phyloP scores from a whole-genome alignment of 2,888 invertebrate species.

The Xestobium rufovillosum region DNA sequence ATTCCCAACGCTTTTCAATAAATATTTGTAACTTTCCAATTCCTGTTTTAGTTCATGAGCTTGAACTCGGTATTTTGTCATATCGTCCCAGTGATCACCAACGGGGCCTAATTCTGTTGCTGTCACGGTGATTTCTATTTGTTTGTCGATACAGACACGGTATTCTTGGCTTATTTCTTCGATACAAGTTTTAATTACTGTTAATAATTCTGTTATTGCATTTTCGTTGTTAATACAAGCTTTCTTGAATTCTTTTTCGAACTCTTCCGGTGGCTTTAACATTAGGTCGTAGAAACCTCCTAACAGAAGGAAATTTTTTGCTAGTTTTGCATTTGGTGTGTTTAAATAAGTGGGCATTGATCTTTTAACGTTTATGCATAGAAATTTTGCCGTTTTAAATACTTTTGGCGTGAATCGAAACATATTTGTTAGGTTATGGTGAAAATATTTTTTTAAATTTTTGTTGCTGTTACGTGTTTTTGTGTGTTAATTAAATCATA shows the following conservation, averaged over 20 bases:
- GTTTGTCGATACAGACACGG: slow-evolving; percentile 33
- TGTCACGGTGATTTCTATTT: slow-evolving; percentile 35
- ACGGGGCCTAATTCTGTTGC: slow-evolving; percentile 31
- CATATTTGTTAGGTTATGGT: no score
- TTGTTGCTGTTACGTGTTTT: no score
- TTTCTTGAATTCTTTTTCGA: slow-evolving; percentile 21
- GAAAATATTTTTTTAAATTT: no score
- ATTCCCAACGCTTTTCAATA: slow-evolving; percentile 34
- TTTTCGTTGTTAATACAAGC: slow-evolving; percentile 31
- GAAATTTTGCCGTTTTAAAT: no score
- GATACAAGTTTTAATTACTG: slow-evolving; percentile 33
- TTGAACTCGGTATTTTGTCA: slow-evolving; percentile 33
- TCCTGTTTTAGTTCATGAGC: slow-evolving; percentile 35
- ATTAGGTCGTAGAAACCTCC: slow-evolving; percentile 1
- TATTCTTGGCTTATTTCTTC: slow-evolving; percentile 35
- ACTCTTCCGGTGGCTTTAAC: slow-evolving; percentile 8
- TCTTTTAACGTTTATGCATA: no score
- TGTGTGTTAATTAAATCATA: no score
- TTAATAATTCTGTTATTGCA: slow-evolving; percentile 34
- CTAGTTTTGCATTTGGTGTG: no score
- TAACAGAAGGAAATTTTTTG: no score
- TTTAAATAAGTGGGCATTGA: no score
- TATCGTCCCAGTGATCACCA: slow-evolving; percentile 34
- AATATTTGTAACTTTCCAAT: slow-evolving; percentile 32
- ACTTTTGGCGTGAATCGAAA: no score